Conservation (phyloP, 1,140 invertebrate species). For the Drosophila kanapiae region DNA sequence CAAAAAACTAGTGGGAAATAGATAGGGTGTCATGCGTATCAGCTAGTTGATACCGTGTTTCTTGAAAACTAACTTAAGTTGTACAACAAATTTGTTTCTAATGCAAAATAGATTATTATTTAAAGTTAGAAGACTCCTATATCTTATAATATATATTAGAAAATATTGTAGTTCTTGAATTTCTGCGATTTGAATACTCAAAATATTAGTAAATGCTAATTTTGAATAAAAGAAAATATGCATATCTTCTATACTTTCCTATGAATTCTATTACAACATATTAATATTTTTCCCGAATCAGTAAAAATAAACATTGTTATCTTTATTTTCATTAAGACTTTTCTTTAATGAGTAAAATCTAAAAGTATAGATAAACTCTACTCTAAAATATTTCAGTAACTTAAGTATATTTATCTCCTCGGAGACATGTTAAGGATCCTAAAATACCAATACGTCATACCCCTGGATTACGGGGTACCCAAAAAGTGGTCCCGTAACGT, state of each 20-base stretch:
- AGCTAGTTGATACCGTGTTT: not conserved
- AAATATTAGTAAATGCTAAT: not conserved
- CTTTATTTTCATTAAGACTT: too few species aligned
- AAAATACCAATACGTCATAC: too few species aligned
- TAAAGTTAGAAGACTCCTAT: too few species aligned
- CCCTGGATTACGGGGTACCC: not conserved
- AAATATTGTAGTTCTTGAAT: not conserved
- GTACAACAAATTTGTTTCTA: too few species aligned
- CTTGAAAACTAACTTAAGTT: not conserved
- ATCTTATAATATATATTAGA: not conserved
- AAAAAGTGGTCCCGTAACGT: conserved; percentile 2
- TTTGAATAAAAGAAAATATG: not conserved
- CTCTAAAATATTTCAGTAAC: not conserved
- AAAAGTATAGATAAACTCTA: too few species aligned
- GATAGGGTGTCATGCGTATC: too few species aligned
- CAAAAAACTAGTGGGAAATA: not conserved
- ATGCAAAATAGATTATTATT: too few species aligned
- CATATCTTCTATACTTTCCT: not conserved
- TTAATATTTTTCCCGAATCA: too few species aligned
- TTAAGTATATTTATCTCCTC: not conserved
- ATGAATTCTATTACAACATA: not conserved
- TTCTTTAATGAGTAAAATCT: too few species aligned
- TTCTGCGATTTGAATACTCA: not conserved
- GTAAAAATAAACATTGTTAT: too few species aligned
- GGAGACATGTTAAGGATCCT: not conserved